phyloP scores from a whole-genome alignment of 2,113 vertebrate genomes.

The Collichthys lucidus region DNA sequence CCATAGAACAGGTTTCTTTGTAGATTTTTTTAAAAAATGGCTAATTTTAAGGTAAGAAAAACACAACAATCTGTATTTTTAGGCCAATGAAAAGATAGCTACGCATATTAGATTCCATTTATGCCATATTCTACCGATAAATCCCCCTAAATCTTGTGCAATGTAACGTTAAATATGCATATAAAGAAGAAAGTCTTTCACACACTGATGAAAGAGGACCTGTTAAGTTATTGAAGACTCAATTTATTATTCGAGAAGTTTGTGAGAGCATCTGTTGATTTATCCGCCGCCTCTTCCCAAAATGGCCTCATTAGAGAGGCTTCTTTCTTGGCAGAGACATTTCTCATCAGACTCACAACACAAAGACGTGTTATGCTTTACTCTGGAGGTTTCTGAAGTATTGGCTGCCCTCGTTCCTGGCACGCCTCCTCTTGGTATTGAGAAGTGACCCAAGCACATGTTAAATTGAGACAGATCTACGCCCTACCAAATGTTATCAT shows the following conservation, averaged over 20 bases:
- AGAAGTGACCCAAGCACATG: constrained; percentile 40
- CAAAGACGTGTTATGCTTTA: constrained; percentile 35
- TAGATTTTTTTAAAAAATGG: too few relatives aligned
- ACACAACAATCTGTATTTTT: too few relatives aligned
- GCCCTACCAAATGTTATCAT: constrained; percentile 36
- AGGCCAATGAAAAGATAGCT: too few relatives aligned
- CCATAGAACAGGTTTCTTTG: too few relatives aligned
- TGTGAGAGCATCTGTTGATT: constrained; percentile 34
- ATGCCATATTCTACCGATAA: too few relatives aligned
- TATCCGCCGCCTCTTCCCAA: constrained; percentile 38
- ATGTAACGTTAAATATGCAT: not conserved
- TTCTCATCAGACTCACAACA: constrained; percentile 34
- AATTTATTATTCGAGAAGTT: constrained; percentile 2
- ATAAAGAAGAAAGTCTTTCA: not conserved
- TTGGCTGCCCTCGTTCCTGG: constrained; percentile 52
- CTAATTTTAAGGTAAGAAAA: too few relatives aligned
- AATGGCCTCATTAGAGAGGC: constrained; percentile 56
- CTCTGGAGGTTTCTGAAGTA: constrained; percentile 31
- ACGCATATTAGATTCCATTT: too few relatives aligned
- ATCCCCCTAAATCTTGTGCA: too few relatives aligned
- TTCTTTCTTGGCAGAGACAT: constrained; percentile 34
- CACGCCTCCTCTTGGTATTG: constrained; percentile 12
- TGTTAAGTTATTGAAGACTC: constrained; percentile 10
- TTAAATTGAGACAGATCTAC: constrained; percentile 46
- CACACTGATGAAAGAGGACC: not conserved